Evolutionary conservation across 2,888 invertebrate genomes (phyloP).

Genomic region (Lasioglossum morio): DNA sequence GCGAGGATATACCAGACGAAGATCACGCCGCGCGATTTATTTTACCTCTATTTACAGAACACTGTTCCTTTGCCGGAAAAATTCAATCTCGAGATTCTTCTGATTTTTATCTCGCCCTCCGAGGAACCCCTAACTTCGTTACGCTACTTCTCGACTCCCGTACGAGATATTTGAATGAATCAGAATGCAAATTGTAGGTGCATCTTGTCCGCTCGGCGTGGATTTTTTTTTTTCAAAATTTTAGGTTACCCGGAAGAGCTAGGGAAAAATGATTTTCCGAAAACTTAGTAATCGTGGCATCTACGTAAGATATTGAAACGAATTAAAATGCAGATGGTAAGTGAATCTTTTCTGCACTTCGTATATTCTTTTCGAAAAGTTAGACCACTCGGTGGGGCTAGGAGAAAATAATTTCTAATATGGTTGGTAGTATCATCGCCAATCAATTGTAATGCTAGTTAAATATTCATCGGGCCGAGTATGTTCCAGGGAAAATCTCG

Average conservation of each 20-base stretch:
- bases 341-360: background rate
- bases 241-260: background rate
- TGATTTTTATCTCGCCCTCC: background rate
- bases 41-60: background rate
- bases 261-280: background rate
- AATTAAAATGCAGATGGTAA: background rate
- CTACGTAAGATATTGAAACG: background rate
- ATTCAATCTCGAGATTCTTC: background rate
- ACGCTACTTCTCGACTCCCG: background rate
- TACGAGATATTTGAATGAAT: background rate
- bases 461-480: background rate
- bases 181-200: background rate
- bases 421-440: too few species aligned
- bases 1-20: background rate
- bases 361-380: background rate
- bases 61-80: background rate
- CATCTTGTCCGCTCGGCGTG: background rate
- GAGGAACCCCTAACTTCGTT: background rate
- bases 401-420: background rate
- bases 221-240: background rate
- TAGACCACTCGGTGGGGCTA: too few species aligned
- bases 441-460: background rate
- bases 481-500: background rate
- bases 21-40: background rate
- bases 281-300: background rate